A percentile compares a stretch with the other conserved stretches of the same genome.
Conservation (phyloP, 2,113 vertebrate species). For the Urocitellus parryii region DNA sequence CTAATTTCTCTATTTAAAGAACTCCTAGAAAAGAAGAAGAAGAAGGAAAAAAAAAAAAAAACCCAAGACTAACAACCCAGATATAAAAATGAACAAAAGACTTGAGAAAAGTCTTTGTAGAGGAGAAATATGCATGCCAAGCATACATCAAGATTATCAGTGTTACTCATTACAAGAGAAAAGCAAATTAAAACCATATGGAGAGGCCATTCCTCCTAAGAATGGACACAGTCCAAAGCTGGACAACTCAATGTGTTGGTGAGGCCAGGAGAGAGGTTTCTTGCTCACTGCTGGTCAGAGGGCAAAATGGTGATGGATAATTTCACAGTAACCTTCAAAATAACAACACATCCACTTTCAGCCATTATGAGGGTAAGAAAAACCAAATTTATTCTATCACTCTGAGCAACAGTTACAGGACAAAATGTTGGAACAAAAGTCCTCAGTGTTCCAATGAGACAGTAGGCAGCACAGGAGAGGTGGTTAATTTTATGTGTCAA, state of each 20-base stretch:
- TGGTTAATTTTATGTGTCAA: neutral
- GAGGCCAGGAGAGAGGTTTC: neutral
- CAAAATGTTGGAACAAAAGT: neutral
- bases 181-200: neutral
- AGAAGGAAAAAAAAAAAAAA: neutral
- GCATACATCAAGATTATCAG: slow-evolving; percentile 30
- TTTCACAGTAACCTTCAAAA: neutral
- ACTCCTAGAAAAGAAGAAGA: neutral
- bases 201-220: neutral
- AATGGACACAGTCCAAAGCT: neutral
- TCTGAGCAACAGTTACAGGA: neutral
- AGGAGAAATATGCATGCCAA: slow-evolving; percentile 41
- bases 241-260: no score
- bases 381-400: neutral
- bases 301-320: neutral
- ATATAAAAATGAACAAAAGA: slow-evolving; percentile 61
- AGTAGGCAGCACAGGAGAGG: neutral
- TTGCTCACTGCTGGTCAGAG: neutral
- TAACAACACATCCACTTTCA: neutral
- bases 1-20: slow-evolving; percentile 64
- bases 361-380: neutral
- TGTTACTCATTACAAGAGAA: slow-evolving; percentile 19
- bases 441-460: neutral
- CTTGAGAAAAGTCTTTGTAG: slow-evolving; percentile 19
- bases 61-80: neutral